A percentile compares a stretch with the other conserved stretches of the same genome.
These are phyloP conservation scores for Saccostrea glomerata DNA, from an alignment of 1,140 invertebrate species.

Conservation along the genomic window DNA sequence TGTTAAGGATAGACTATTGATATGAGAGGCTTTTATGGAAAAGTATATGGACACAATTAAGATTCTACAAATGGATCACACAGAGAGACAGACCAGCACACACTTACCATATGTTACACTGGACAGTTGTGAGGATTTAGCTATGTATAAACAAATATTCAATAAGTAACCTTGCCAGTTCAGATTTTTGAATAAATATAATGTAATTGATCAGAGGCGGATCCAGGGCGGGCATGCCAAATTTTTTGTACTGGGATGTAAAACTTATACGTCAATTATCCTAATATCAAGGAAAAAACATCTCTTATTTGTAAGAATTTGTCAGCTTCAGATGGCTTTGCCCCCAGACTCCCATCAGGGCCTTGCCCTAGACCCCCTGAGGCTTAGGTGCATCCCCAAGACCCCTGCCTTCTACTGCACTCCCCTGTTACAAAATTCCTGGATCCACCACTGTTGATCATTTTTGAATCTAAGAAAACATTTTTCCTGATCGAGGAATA, in stretches of 20 bases:
- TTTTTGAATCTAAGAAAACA: not conserved
- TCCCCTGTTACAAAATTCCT: not conserved
- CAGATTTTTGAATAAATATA: not conserved
- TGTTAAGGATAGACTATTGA: constrained; percentile 6
- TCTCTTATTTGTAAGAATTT: too few species aligned
- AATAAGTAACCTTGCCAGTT: not conserved
- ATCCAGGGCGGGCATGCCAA: too few species aligned
- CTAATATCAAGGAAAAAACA: too few species aligned
- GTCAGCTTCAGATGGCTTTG: too few species aligned
- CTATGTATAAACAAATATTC: constrained; percentile 10
- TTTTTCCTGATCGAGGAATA: not conserved
- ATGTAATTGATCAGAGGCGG: not conserved
- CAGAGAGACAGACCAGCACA: constrained; percentile 8
- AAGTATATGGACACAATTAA: not conserved
- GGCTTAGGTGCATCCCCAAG: not conserved
- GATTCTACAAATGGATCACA: not conserved
- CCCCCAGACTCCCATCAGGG: too few species aligned
- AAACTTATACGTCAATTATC: too few species aligned
- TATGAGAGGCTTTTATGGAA: not conserved
- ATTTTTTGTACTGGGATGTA: too few species aligned
- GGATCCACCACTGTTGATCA: not conserved
- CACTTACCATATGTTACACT: constrained; percentile 26
- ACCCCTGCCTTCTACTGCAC: too few species aligned
- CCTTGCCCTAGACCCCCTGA: too few species aligned
- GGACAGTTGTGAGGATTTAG: not conserved